These are phyloP conservation scores for Epinephelus fuscoguttatus DNA, from an alignment of 2,113 vertebrate species.

Conservation along the genomic window DNA sequence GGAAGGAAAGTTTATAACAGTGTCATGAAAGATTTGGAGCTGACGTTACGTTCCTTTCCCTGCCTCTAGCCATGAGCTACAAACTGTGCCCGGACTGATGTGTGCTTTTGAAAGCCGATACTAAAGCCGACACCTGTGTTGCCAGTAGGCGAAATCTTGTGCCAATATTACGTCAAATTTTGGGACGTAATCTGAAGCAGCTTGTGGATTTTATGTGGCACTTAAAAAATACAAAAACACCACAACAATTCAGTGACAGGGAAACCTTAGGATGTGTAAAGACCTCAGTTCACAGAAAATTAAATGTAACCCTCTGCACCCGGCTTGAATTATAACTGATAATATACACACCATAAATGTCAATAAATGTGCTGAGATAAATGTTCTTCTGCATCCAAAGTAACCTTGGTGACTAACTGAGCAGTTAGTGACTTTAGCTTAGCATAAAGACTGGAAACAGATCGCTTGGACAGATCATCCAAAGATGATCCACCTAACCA, in stretches of 20 bases:
- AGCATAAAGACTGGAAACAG: too few species aligned
- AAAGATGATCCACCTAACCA: too few species aligned
- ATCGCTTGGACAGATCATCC: too few species aligned
- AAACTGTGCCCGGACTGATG: not conserved
- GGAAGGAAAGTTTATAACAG: constrained; percentile 45
- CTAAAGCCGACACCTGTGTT: not conserved
- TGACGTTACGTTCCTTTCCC: constrained; percentile 49
- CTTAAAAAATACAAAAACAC: not conserved
- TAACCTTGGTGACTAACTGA: too few species aligned
- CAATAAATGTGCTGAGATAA: too few species aligned
- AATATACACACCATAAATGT: too few species aligned
- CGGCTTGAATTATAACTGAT: too few species aligned
- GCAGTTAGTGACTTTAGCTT: too few species aligned
- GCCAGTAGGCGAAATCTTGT: not conserved
- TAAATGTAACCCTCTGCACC: too few species aligned
- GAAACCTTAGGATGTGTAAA: not conserved
- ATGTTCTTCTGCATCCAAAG: too few species aligned
- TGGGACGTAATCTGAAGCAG: not conserved
- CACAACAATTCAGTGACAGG: not conserved
- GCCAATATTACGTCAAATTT: not conserved
- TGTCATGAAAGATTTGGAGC: constrained; percentile 47
- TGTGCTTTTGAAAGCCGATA: constrained; percentile 21
- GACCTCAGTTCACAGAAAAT: too few species aligned
- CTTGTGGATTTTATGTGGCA: not conserved
- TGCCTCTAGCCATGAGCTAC: constrained; percentile 47